Evolutionary conservation across 37 sponge, comb jelly and placozoan genomes (phyloP), one percentile per base, ranked within the genome.

Genomic region (Petrosia ficiformis): DNA sequence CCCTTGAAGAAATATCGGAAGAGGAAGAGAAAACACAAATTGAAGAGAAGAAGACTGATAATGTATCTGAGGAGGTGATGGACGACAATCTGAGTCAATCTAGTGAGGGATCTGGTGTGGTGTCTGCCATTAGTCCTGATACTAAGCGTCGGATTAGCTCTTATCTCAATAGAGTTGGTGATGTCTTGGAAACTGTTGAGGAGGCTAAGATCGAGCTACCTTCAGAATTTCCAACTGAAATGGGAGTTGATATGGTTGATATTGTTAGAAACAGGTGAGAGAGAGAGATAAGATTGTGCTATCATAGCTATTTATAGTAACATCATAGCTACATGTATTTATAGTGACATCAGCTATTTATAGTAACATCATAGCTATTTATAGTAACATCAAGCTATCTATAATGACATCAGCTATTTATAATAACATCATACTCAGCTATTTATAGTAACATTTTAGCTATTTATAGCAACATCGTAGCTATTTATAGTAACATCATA

Each of bases 171-270:
- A 8, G 63, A 5, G 28, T n/a, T 5, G 63, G 22, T 61, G 5
- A 61, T n/a, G 25, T 26, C 28, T 11, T 61, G n/a, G 63, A 11
- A n/a, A 26, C 63, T 5, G 25, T 26, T 22, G 14, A 5, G 63
- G 63, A 61, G 63, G 5, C 5, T 5, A 61, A n/a, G 63, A 24
- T 61, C 63, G 2, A 29, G 34, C 84, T 84, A 21, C 78, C 78
- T 22, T 72, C 78, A 1, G 19, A 61, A 30, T 86, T 86, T 65
- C 2, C 76, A 2, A 36, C 10, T 25, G 26, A n/a, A 14, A 75
- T 63, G 4, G 87, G 57, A 8, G 34, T 59, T 3, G 80, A 86
- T 33, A 37, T 86, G 63, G 66, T 86, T n/a, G 81, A 86, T 39
- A 25, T n/a, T 5, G 77, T 86, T 0, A 57, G 87, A 52, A 76